These are phyloP conservation scores for Halisarca cf. caerulea DNA, from an alignment of 37 sponge, comb jelly and placozoan genomes.

Conservation along the genomic window DNA sequence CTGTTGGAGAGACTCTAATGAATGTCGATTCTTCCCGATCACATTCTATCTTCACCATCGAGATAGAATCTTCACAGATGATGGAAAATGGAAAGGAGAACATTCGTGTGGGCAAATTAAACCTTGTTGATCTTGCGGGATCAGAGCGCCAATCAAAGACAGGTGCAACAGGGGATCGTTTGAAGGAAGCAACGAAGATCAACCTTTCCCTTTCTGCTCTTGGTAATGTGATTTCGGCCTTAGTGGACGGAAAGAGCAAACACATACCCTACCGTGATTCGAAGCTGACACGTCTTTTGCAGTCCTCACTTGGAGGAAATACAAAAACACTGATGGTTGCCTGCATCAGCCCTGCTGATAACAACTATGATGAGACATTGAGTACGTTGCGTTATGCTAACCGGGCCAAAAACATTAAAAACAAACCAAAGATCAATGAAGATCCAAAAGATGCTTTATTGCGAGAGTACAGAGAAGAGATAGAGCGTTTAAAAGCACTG, in stretches of 20 bases:
- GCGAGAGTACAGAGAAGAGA: constrained; percentile 95
- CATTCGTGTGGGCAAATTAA: constrained; percentile 80
- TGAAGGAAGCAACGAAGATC: constrained; percentile 97
- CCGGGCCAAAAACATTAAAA: constrained; percentile 99
- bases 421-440: constrained; percentile 96
- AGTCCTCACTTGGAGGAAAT: constrained; percentile 93
- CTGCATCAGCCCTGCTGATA: constrained; percentile 94
- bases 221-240: constrained; percentile 97
- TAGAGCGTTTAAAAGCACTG: constrained; percentile 86
- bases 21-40: constrained; percentile 97
- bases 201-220: constrained; percentile 98
- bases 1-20: constrained; percentile 97
- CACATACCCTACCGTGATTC: constrained; percentile 98
- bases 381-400: constrained; percentile 83
- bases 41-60: constrained; percentile 96
- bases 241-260: constrained; percentile 96
- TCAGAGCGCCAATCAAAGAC: constrained; percentile 96
- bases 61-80: constrained; percentile 62
- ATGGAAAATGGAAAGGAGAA: constrained; percentile 46
- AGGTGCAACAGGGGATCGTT: constrained; percentile 86
- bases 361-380: constrained; percentile 98
- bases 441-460: constrained; percentile 97
- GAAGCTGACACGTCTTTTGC: constrained; percentile 94
- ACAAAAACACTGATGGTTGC: constrained; percentile 99
- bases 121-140: constrained; percentile 98